Conservation (phyloP, 2,797 vertebrate genomes). For the Darevskia mixta region DNA sequence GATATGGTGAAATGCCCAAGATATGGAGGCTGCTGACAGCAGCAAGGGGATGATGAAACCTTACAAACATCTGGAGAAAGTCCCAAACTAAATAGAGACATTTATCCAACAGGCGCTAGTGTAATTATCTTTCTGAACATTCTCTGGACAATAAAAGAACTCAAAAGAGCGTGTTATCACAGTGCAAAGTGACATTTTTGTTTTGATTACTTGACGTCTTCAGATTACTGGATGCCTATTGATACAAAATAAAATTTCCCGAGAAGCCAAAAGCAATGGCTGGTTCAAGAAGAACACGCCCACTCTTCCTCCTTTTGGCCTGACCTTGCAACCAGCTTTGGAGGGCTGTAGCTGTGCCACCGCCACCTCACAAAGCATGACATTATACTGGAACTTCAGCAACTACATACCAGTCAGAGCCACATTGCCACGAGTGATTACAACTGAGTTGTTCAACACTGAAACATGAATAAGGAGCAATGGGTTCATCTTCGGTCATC, state of each 20-base stretch:
- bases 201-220: neutral
- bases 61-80: neutral
- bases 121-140: neutral
- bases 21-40: neutral
- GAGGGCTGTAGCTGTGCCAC: too few relatives aligned
- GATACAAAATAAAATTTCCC: neutral
- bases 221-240: neutral
- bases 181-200: neutral
- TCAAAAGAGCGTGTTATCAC: neutral
- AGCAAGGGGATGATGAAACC: neutral
- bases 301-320: neutral
- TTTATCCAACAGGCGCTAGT: neutral
- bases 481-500: neutral
- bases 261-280: neutral
- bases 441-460: neutral
- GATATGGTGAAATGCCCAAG: slow-evolving; percentile 24
- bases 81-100: neutral
- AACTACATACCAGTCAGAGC: neutral
- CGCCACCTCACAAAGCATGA: neutral
- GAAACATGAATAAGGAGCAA: neutral
- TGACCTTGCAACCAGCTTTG: neutral
- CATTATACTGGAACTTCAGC: neutral
- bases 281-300: neutral
- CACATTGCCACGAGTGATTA: neutral
- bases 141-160: neutral